Evolutionary conservation across 2,113 vertebrate genomes (phyloP).

Genomic region (Numida meleagris): DNA sequence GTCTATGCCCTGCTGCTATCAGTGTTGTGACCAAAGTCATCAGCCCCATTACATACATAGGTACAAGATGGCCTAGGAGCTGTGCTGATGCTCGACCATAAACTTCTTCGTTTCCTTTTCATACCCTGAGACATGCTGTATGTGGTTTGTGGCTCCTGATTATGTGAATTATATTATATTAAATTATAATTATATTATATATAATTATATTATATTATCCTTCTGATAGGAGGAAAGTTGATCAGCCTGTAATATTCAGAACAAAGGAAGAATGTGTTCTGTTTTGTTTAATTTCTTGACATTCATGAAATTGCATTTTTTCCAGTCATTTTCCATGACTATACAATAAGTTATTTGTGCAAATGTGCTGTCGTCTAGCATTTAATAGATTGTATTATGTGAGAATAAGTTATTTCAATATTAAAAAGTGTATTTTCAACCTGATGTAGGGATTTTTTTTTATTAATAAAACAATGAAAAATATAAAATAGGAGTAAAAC

Average conservation of each 20-base stretch:
- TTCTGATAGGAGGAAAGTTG: not conserved
- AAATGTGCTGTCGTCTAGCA: not conserved
- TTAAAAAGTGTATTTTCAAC: not conserved
- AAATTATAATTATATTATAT: too few relatives aligned
- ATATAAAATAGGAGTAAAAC: not conserved
- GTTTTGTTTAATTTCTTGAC: not conserved
- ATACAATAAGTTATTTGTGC: not conserved
- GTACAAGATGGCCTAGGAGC: not conserved
- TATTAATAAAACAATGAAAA: not conserved
- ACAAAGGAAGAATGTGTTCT: not conserved
- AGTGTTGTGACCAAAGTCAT: not conserved
- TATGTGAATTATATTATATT: too few relatives aligned
- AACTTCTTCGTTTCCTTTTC: not conserved
- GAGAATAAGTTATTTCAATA: not conserved
- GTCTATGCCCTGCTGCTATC: fast-evolving
- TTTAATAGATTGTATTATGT: not conserved
- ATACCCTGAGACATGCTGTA: not conserved
- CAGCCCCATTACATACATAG: fast-evolving
- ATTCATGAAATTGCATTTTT: not conserved
- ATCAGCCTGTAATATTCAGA: not conserved
- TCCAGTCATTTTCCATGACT: not conserved
- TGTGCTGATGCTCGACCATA: not conserved
- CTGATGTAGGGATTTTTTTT: not conserved
- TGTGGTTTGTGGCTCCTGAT: not conserved
- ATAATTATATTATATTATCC: too few relatives aligned